phyloP scores from a whole-genome alignment of 2,113 vertebrate genomes.

The Grantiella picta region DNA sequence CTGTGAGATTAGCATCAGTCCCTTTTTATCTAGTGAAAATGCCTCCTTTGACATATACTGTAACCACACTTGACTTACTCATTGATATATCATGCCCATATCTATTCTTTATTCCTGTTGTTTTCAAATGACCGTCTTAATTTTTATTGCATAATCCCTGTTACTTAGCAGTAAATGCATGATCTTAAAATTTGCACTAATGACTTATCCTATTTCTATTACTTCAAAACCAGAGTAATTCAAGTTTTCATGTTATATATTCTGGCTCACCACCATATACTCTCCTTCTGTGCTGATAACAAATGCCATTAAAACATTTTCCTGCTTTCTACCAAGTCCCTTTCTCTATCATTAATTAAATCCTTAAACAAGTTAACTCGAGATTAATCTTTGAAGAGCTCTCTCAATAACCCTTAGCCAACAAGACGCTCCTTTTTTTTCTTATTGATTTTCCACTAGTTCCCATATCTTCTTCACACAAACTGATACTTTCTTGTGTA shows the following conservation, averaged over 20 bases:
- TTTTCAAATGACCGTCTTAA: background rate
- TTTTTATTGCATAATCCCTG: background rate
- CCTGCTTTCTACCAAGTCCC: background rate
- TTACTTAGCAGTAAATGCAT: background rate
- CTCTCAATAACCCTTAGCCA: background rate
- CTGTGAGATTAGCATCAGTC: accelerated
- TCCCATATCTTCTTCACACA: background rate
- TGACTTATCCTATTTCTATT: background rate
- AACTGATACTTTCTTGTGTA: background rate
- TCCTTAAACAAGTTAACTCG: background rate
- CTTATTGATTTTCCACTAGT: background rate
- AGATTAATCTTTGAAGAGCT: background rate
- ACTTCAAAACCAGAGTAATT: background rate
- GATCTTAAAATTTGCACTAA: background rate
- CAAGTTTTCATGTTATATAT: background rate
- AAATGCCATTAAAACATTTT: background rate
- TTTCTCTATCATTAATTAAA: background rate
- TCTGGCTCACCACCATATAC: background rate
- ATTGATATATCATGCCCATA: background rate
- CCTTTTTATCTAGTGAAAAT: background rate
- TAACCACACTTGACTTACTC: background rate
- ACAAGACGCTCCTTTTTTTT: background rate
- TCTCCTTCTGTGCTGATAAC: background rate
- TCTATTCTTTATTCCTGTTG: background rate
- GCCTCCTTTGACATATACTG: background rate